Conservation (phyloP, 2,113 vertebrate genomes). For the Paramisgurnus dabryanus region DNA sequence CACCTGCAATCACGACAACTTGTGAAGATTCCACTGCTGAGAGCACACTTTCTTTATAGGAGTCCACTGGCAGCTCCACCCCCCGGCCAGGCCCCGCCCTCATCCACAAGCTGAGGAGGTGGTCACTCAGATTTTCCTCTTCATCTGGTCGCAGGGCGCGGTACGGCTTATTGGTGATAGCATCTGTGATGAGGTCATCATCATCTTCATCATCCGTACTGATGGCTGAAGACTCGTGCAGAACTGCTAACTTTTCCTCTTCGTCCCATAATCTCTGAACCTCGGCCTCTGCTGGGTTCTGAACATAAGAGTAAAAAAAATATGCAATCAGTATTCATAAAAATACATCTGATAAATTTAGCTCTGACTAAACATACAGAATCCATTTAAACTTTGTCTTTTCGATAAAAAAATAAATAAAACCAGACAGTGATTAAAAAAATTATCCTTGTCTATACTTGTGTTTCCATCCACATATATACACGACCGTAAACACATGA, state of each 20-base stretch:
- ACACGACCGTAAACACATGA: too few species aligned
- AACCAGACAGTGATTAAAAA: too few species aligned
- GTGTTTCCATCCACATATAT: too few species aligned
- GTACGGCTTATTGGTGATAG: slow-evolving; percentile 85
- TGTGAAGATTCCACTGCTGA: slow-evolving; percentile 80
- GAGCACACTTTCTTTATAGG: slow-evolving; percentile 82
- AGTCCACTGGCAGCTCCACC: slow-evolving; percentile 82
- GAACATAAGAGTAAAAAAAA: neutral
- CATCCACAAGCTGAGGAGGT: slow-evolving; percentile 84
- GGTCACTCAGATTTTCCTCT: slow-evolving; percentile 72
- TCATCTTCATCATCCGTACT: slow-evolving; percentile 49
- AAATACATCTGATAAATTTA: too few species aligned
- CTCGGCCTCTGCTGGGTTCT: slow-evolving; percentile 81
- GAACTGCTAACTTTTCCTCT: slow-evolving; percentile 61
- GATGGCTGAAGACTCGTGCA: slow-evolving; percentile 16
- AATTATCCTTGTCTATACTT: too few species aligned
- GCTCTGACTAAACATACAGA: too few species aligned
- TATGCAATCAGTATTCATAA: neutral
- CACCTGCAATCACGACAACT: slow-evolving; percentile 89
- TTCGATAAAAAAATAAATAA: too few species aligned
- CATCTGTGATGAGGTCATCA: slow-evolving; percentile 75
- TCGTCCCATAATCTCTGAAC: slow-evolving; percentile 70
- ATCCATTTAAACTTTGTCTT: too few species aligned
- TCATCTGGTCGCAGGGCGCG: slow-evolving; percentile 72
- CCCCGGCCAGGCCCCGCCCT: slow-evolving; percentile 64